Base-by-base conservation (phyloP, 2,888 invertebrate genomes). In the Escarpia spicata region DNA sequence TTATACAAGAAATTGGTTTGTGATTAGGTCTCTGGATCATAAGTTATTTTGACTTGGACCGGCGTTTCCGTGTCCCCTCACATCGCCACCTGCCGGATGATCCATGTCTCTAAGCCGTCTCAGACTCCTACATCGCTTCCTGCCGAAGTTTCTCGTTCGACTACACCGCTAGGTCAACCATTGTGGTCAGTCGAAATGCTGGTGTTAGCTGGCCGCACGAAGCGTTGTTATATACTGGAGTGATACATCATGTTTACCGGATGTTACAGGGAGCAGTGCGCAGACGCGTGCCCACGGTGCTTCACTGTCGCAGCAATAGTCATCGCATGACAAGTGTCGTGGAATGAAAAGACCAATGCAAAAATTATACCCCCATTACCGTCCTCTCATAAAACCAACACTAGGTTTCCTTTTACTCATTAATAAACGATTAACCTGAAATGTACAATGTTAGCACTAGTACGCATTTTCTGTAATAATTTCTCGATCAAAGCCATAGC, bases 301-400 rank as follows among this genome's bases (percentile, higher is more conserved):
- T 26, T 75, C 6, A 19, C 6, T 9, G 52, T 52, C 12, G 26
- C 75, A 19, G n/a, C 75, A 75, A 75, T 75, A 75, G 75, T 0
- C 75, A n/a, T 75, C 26, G 19, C 75, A 26, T 75, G 75, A 75
- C 75, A 75, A 75, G 75, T 75, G n/a, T 75, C 75, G 19, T 75
- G n/a, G 75, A 75, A 75, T 75, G 75, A 75, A 75, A 75, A n/a
- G 26, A 75, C 75, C 75, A 75, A 75, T 75, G 26, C 75, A 75
- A 26, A 75, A 75, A 75, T 75, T 75, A 75, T n/a, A 75, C 75
- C 75, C 37, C 75, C 75, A 75, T 75, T 75, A 75, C 75, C 75
- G 75, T 26, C 75, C 75, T 26, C 19, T 75, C 75, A n/a, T 75
- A 75, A 75, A 75, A 75, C 75, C 75, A 75, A 75, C 75, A 75